A percentile compares a stretch with the other conserved stretches of the same genome.
Conservation (phyloP, 2,113 vertebrate genomes). For the Vireo altiloquus region DNA sequence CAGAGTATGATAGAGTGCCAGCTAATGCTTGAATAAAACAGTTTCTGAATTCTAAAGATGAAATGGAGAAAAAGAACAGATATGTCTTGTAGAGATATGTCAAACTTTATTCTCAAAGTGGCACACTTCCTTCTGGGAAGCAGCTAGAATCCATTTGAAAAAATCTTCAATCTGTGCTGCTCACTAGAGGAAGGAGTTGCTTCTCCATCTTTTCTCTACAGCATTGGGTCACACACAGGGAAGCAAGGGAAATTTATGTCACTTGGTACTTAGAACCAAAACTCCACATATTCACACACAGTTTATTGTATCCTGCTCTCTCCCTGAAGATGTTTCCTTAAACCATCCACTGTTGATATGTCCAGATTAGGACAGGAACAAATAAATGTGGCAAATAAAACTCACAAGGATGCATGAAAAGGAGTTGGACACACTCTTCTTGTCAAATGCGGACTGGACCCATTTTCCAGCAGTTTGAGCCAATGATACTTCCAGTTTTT, state of each 20-base stretch:
- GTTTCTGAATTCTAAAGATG: not conserved
- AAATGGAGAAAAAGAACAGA: not conserved
- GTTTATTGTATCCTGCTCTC: not conserved
- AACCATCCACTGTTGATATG: not conserved
- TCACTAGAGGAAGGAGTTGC: not conserved
- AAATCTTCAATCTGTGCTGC: not conserved
- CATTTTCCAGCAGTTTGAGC: not conserved
- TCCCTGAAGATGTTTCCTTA: not conserved
- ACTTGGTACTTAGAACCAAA: not conserved
- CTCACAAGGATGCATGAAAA: not conserved
- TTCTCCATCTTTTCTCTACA: not conserved
- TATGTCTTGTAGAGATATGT: not conserved
- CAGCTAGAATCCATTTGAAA: conserved; percentile 1
- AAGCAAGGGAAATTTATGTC: not conserved
- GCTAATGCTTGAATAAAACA: conserved; percentile 2
- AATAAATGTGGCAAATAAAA: not conserved
- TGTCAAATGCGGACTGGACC: not conserved
- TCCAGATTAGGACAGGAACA: not conserved
- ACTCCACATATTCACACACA: not conserved
- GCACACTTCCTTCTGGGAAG: not conserved
- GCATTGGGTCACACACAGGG: not conserved
- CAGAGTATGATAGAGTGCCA: not conserved
- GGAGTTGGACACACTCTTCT: not conserved
- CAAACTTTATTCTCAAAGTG: not conserved
- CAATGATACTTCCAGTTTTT: not conserved